phyloP scores from a whole-genome alignment of 2,113 vertebrate species.

The Polypterus senegalus region DNA sequence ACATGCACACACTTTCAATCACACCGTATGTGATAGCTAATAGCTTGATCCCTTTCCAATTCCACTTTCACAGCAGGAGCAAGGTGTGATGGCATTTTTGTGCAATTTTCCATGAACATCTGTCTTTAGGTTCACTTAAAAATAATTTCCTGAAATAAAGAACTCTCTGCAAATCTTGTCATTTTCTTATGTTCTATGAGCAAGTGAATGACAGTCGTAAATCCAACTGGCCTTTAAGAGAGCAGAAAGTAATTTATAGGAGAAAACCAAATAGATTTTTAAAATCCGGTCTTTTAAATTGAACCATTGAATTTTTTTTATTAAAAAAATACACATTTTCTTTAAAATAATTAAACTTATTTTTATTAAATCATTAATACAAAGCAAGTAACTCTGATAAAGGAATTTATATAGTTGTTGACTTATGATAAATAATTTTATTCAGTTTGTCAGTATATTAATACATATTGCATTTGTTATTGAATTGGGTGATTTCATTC shows the following conservation, averaged over 20 bases:
- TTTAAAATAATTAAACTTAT: too few relatives aligned
- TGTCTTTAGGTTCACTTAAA: constrained; percentile 56
- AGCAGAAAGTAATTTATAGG: constrained; percentile 42
- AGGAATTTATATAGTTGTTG: too few relatives aligned
- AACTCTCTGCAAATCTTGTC: constrained; percentile 40
- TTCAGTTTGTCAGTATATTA: too few relatives aligned
- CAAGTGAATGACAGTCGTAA: constrained; percentile 54
- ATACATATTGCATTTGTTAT: too few relatives aligned
- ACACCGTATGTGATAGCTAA: constrained; percentile 50
- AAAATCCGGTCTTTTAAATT: too few relatives aligned
- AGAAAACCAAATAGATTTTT: constrained; percentile 40
- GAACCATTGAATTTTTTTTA: too few relatives aligned
- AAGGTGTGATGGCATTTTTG: constrained; percentile 53
- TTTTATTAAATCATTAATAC: too few relatives aligned
- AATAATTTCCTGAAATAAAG: constrained; percentile 51
- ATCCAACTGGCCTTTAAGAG: constrained; percentile 39
- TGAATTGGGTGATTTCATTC: too few relatives aligned
- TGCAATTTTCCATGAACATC: constrained; percentile 56
- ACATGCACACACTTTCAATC: too few relatives aligned
- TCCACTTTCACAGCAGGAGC: constrained; percentile 55
- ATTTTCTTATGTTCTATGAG: constrained; percentile 60
- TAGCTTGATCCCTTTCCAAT: constrained; percentile 59
- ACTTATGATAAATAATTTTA: too few relatives aligned
- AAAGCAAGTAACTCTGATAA: too few relatives aligned
- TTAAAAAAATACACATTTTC: too few relatives aligned